phyloP scores from a whole-genome alignment of 1,140 invertebrate genomes.

The Platorchestia sp. region DNA sequence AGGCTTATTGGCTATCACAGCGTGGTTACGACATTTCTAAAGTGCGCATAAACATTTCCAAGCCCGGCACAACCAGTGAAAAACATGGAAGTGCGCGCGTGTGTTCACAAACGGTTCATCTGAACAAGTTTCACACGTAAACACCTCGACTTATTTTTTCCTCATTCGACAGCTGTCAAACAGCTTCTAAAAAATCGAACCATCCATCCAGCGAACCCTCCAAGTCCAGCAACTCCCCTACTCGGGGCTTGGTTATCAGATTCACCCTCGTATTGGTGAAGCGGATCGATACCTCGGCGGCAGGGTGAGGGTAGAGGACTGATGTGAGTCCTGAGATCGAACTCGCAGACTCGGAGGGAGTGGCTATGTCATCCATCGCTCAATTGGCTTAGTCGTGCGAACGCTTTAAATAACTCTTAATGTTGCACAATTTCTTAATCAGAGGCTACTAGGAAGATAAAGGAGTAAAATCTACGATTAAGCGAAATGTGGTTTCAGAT shows the following conservation, averaged over 20 bases:
- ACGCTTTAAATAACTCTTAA: not conserved
- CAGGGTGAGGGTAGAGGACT: not conserved
- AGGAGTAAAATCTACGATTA: not conserved
- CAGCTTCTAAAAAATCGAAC: not conserved
- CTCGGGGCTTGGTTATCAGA: constrained; percentile 11
- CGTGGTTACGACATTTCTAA: no score
- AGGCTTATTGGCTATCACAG: no score
- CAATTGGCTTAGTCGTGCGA: not conserved
- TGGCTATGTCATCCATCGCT: not conserved
- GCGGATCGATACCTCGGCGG: not conserved
- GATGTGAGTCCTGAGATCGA: not conserved
- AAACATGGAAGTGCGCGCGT: not conserved
- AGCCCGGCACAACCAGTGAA: not conserved
- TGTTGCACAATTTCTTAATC: not conserved
- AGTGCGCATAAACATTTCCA: not conserved
- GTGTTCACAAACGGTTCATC: not conserved
- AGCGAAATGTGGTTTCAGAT: not conserved
- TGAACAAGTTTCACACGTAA: not conserved
- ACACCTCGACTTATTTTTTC: not conserved
- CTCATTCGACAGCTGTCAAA: not conserved
- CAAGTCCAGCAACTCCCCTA: not conserved
- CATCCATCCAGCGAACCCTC: not conserved
- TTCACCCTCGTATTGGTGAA: constrained; percentile 16
- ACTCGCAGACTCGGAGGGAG: not conserved
- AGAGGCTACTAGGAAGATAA: not conserved